A percentile compares a stretch with the other conserved stretches of the same genome.
These are phyloP conservation scores for Peromyscus melanophrys DNA, from an alignment of 2,797 vertebrate species.

Conservation along the genomic window DNA sequence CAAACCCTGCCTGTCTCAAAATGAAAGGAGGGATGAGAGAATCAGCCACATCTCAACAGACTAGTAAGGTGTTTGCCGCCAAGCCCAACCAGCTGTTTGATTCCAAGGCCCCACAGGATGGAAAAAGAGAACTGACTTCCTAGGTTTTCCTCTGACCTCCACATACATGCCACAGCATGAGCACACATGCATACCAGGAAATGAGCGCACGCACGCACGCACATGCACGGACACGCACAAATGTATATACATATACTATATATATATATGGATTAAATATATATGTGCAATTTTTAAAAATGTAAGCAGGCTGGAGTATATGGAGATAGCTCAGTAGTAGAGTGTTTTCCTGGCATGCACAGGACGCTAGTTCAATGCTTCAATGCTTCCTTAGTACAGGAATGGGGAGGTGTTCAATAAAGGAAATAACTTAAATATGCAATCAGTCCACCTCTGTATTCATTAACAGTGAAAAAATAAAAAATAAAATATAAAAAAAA, in stretches of 20 bases:
- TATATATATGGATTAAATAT: not conserved
- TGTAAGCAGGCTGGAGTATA: not conserved
- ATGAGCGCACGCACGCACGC: not conserved
- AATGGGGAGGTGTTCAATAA: not conserved
- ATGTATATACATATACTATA: not conserved
- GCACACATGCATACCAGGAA: not conserved
- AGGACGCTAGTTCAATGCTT: not conserved
- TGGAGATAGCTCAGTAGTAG: not conserved
- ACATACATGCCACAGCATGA: not conserved
- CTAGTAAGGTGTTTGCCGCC: not conserved
- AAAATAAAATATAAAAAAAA: not conserved
- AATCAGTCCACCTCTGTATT: not conserved
- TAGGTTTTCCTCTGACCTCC: not conserved
- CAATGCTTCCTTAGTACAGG: not conserved
- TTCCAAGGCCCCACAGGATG: not conserved
- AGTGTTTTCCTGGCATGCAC: not conserved
- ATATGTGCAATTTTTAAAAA: not conserved
- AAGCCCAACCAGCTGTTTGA: not conserved
- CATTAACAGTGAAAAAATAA: not conserved
- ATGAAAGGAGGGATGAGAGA: not conserved
- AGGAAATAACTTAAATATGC: constrained; percentile 31
- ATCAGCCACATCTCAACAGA: not conserved
- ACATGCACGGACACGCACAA: not conserved
- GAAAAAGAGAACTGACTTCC: not conserved
- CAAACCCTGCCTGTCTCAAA: not conserved